Conservation (phyloP, 2,797 vertebrate species). For the Clarias fuscus region DNA sequence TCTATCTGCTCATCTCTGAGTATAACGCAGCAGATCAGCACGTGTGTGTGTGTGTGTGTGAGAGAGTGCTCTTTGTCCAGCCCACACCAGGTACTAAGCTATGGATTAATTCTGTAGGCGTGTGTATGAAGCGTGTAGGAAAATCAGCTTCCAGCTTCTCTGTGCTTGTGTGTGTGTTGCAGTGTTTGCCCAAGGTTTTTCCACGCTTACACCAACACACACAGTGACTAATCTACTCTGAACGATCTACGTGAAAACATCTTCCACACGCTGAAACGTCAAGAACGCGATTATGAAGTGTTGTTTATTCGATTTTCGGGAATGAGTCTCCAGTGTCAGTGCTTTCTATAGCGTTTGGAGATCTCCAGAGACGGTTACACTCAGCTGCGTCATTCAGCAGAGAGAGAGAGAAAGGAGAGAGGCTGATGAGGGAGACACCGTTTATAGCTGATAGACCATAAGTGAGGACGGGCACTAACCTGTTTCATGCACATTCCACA, state of each 20-base stretch:
- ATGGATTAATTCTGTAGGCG: conserved; percentile 39
- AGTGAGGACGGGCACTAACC: too few relatives aligned
- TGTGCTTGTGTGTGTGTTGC: conserved; percentile 30
- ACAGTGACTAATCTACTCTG: neutral
- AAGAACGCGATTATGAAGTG: too few relatives aligned
- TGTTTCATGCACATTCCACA: too few relatives aligned
- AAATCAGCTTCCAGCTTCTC: conserved; percentile 37
- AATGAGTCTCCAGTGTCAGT: neutral
- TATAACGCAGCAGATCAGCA: conserved; percentile 5
- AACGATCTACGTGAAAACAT: neutral
- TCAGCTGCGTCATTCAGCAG: neutral
- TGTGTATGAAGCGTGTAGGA: conserved; percentile 36
- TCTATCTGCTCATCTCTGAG: conserved; percentile 1
- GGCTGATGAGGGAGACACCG: too few relatives aligned
- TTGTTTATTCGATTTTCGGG: neutral
- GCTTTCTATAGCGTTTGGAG: neutral
- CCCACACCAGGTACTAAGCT: conserved; percentile 43
- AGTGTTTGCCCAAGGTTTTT: neutral
- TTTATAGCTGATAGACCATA: too few relatives aligned
- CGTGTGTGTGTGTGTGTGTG: neutral
- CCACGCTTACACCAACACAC: neutral
- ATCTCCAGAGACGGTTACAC: neutral
- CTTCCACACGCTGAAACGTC: too few relatives aligned
- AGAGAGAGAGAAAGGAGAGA: too few relatives aligned
- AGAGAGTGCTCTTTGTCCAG: neutral